A percentile compares a stretch with the other conserved stretches of the same genome.
Evolutionary conservation across 1,140 invertebrate species (phyloP).

Genomic region (Leptopilina clavipes): DNA sequence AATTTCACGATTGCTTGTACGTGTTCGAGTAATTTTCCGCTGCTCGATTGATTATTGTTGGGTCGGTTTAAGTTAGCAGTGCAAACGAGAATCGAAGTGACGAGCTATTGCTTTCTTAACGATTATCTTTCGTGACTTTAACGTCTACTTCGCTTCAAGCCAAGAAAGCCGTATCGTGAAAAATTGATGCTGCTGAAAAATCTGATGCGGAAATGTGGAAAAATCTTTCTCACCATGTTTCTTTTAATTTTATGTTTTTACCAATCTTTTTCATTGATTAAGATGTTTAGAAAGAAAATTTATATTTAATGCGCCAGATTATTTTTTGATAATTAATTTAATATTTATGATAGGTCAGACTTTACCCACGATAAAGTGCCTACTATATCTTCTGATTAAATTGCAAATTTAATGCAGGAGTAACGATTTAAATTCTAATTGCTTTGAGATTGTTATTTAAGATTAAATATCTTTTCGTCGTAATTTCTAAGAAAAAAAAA

Average conservation of each 20-base stretch:
- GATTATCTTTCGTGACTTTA: constrained; percentile 3
- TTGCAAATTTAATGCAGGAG: no score
- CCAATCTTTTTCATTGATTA: no score
- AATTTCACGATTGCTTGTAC: neutral
- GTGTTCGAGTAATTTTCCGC: neutral
- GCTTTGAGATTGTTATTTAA: no score
- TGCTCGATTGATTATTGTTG: constrained; percentile 7
- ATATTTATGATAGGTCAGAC: no score
- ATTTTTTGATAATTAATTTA: no score
- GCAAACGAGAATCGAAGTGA: constrained; percentile 24
- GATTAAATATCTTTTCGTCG: no score
- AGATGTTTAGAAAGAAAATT: no score
- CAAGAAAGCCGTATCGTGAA: neutral
- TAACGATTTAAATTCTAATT: no score
- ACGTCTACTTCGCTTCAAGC: neutral
- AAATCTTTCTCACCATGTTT: neutral
- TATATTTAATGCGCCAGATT: no score
- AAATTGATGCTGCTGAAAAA: constrained; percentile 14
- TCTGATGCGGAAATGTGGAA: neutral
- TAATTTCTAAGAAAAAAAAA: neutral
- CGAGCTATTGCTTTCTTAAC: constrained; percentile 12
- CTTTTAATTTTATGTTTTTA: neutral
- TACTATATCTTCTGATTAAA: no score
- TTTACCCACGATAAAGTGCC: no score
- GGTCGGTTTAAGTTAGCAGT: neutral